phyloP scores from a whole-genome alignment of 2,888 invertebrate species.

The Laspeyria flexula region DNA sequence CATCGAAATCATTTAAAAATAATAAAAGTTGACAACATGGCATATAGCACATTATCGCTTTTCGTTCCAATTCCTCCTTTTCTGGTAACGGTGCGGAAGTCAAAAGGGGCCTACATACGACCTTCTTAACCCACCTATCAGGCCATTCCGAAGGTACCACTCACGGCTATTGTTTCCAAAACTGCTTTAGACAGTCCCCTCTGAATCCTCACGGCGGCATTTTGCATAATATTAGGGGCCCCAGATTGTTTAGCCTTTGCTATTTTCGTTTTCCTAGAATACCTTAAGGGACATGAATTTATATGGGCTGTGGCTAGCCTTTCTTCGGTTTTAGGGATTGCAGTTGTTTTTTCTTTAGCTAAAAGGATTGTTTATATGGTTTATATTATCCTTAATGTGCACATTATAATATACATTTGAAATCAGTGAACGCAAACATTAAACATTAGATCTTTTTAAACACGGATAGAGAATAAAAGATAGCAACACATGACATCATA shows the following conservation, averaged over 20 bases:
- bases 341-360: conserved; percentile 16
- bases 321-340: conserved; percentile 26
- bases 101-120: conserved; percentile 45
- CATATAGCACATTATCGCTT: conserved; percentile 21
- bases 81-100: conserved; percentile 25
- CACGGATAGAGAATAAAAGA: too few species aligned
- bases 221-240: conserved; percentile 54
- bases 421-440: too few species aligned
- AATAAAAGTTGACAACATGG: background rate
- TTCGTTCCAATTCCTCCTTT: conserved; percentile 17
- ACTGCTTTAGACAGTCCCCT: conserved; percentile 58
- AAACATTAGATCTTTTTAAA: too few species aligned
- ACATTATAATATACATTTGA: too few species aligned
- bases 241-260: conserved; percentile 46
- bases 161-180: conserved; percentile 56
- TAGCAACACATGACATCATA: too few species aligned
- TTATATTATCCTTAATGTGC: background rate
- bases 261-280: conserved; percentile 46
- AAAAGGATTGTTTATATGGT: conserved; percentile 20
- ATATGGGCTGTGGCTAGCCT: conserved; percentile 45
- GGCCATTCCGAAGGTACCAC: conserved; percentile 42
- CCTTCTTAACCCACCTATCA: conserved; percentile 43
- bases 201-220: conserved; percentile 46
- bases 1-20: background rate
- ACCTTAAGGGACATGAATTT: conserved; percentile 56